Evolutionary conservation across 2,113 vertebrate species (phyloP), one percentile per base, ranked within the genome.

Genomic region (Capra hircus): DNA sequence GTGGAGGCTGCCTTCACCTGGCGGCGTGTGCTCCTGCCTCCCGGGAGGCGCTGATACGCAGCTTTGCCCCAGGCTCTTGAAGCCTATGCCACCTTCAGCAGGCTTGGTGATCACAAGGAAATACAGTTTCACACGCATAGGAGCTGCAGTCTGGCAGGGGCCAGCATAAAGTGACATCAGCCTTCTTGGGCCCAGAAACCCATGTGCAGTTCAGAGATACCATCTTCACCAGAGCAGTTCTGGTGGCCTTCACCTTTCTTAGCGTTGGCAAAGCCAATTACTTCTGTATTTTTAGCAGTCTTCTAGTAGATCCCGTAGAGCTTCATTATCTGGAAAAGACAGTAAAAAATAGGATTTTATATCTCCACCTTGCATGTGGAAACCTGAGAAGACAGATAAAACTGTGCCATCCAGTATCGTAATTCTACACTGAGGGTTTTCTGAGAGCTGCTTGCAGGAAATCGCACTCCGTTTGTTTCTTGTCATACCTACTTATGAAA

Each of bases 1-100:
- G 13, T 21, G 15, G 53, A 78, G 53, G 81, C 50, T 53, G 50
- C 33, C 80, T 14, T 82, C 33, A 16, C 10, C 3, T 53, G 80
- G 0, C 1, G 6, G 11, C 5, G 33, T n/a, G 6, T 52, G 30
- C 21, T 52, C 30, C 48, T 19, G 3, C 3, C 48, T 53, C 48
- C 80, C 30, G 19, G 30, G 48, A 23, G 17, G 30, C 5, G 81
- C 50, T 55, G 81, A 52, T 33, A 82, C 3, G 5, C 2, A 1
- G 17, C 80, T 52, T 6, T 52, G 16, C 45, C 45, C 28, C 45
- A 28, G 74, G 40, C 40, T 48, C 27, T 27, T 78, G 43, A 43
- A 48, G 43, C 43, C 77, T 28, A 0, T 78, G 77, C 25, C 0
- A 0, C 43, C 77, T 28, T 9, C 48, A n/a, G 0, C 30, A n/a